Conservation (phyloP, 2,888 invertebrate genomes). For the Nymphalis polychloros region DNA sequence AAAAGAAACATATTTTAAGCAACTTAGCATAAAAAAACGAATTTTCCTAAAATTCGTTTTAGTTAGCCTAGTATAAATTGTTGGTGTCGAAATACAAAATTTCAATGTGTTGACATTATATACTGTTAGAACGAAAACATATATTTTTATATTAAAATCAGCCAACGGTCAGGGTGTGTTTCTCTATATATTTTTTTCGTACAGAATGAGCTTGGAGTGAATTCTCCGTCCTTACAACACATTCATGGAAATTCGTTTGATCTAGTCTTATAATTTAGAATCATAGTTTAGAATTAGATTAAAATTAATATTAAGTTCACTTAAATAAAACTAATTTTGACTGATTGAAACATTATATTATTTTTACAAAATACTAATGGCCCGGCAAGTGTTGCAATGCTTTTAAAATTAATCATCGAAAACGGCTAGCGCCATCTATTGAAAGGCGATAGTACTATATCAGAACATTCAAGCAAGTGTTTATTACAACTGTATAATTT, state of each 20-base stretch:
- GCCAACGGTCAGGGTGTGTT: constrained; percentile 1
- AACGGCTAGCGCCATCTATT: too few relatives aligned
- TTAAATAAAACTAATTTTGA: constrained; percentile 10
- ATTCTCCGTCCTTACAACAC: constrained; percentile 57
- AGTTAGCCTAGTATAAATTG: too few relatives aligned
- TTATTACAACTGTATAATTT: too few relatives aligned
- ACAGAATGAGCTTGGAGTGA: constrained; percentile 58
- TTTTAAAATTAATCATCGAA: too few relatives aligned
- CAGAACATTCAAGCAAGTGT: too few relatives aligned
- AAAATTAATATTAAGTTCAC: constrained; percentile 14
- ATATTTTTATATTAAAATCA: background rate
- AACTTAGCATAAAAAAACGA: too few relatives aligned
- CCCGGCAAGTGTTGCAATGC: too few relatives aligned
- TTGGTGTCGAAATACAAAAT: too few relatives aligned
- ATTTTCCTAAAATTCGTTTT: too few relatives aligned
- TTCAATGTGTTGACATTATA: background rate
- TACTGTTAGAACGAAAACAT: background rate
- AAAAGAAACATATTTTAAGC: too few relatives aligned
- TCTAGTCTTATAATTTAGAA: constrained; percentile 60
- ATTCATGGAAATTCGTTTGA: constrained; percentile 45
- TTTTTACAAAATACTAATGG: background rate
- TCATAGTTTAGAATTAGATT: constrained; percentile 38
- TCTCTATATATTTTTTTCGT: constrained; percentile 10
- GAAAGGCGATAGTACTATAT: too few relatives aligned
- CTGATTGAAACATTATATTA: background rate